Base-by-base conservation (phyloP, 2,888 invertebrate species). In the Drosophila stalkeri region DNA sequence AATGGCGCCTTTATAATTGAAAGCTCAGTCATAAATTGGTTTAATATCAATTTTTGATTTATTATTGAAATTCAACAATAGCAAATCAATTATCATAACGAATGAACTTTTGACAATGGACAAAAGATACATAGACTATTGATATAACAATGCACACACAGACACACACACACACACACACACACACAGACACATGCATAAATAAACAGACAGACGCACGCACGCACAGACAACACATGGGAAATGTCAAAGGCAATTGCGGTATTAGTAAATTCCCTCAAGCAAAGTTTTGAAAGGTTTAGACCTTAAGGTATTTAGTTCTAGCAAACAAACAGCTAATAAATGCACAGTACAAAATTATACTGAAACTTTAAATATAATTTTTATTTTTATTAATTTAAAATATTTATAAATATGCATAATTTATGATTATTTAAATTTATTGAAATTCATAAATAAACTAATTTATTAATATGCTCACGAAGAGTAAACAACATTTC, bases 61-160 rank as follows among this genome's bases (percentile, higher is more conserved):
- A 51, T 78, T 51, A 66, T 75, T 64, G 47, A 59, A 57, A 54
- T 43, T 35, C 43, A 37, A 70, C 65, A 71, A 75, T 60, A 75
- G 75, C 71, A 77, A 66, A 75, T 56, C 79, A 75, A 77, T 75
- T 79, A 74, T 52, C 70, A 78, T 74, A 70, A 54, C 47, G 74
- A 71, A 77, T 71, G 37, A 75, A 47, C 39, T 46, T 51, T 56
- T 41, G 18, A 51, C 61, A 67, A 44, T 67, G 31, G 5, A 20
- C 55, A 61, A 14, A 55, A 39, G 23, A 51, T 47, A 72, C 35
- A 65, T n/a, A 23, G 37, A 37, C 23, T 61, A 52, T 61, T 52
- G 61, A 61, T 20, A 52, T 52, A 61, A 23, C 54, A 64, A 31
- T 46, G 39, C 12, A 35, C 23, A 31, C 20, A 41, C 35, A 44